A percentile compares a stretch with the other conserved stretches of the same genome.
Conservation (phyloP, 2,797 vertebrate species). For the Chelonia mydas region DNA sequence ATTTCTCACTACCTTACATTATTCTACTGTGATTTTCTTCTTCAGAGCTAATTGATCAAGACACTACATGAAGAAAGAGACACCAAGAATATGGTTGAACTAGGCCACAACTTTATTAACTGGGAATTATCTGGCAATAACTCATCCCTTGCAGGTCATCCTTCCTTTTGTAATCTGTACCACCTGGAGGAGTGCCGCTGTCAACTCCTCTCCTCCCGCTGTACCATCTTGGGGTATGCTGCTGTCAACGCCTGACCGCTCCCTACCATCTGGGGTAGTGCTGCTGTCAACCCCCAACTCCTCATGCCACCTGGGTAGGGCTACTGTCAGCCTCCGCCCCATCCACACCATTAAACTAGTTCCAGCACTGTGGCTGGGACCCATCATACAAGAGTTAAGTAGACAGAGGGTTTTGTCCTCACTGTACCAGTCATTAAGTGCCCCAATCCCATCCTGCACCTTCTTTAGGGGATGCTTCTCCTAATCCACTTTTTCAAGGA, state of each 20-base stretch:
- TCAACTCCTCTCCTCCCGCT: fast-evolving
- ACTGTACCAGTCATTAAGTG: neutral
- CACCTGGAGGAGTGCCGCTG: neutral
- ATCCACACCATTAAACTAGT: neutral
- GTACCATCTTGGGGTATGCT: too few relatives aligned
- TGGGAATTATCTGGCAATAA: neutral
- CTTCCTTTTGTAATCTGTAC: neutral
- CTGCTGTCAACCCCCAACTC: neutral
- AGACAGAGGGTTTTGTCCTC: neutral
- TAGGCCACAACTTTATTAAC: neutral
- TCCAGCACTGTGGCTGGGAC: neutral
- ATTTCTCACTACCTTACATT: neutral
- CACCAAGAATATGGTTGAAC: neutral
- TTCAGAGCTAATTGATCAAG: neutral
- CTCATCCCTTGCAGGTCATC: fast-evolving
- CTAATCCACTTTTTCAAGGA: neutral
- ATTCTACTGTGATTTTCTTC: neutral
- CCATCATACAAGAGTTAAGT: neutral
- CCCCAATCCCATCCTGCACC: neutral
- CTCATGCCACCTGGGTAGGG: too few relatives aligned
- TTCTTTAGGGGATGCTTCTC: neutral
- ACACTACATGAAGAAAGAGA: neutral
- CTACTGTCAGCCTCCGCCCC: neutral
- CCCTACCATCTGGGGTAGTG: too few relatives aligned
- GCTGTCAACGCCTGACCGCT: too few relatives aligned